A percentile compares a stretch with the other conserved stretches of the same genome.
phyloP scores from a whole-genome alignment of 53 echinoderm and acorn worm species.

The Paelopatides confundens region DNA sequence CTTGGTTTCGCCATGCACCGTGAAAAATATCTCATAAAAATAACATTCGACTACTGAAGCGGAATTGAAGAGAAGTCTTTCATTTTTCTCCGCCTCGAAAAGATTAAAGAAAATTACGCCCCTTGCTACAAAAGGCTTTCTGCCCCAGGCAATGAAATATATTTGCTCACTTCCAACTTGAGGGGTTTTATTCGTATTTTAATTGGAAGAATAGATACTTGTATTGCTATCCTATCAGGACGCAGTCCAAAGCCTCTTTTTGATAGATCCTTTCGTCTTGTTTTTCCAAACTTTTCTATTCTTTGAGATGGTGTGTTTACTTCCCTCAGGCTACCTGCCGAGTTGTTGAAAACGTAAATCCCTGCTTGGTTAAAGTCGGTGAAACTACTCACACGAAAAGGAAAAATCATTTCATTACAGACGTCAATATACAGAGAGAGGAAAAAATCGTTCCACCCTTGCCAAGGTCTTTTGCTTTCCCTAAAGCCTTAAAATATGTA shows the following conservation, averaged over 20 bases:
- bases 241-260: constrained; percentile 26
- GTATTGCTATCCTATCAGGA: constrained; percentile 39
- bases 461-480: constrained; percentile 37
- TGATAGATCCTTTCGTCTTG: background rate
- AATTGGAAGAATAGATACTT: constrained; percentile 43
- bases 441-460: constrained; percentile 35
- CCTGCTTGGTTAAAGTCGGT: constrained; percentile 44
- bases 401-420: constrained; percentile 35
- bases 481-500: constrained; percentile 47
- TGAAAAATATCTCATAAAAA: constrained; percentile 37
- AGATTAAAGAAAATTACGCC: constrained; percentile 25
- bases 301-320: constrained; percentile 23
- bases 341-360: constrained; percentile 50
- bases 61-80: constrained; percentile 28
- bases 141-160: constrained; percentile 23
- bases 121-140: background rate
- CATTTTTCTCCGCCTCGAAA: constrained; percentile 8
- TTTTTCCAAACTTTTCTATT: constrained; percentile 13
- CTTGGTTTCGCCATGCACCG: constrained; percentile 50
- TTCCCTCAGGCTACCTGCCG: constrained; percentile 39
- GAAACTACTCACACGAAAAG: constrained; percentile 12
- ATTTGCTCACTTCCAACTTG: constrained; percentile 30
- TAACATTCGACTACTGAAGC: constrained; percentile 4
- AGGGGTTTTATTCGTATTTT: constrained; percentile 16
- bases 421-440: background rate